Conservation (phyloP, 2,888 invertebrate species). For the Perdita meconis region DNA sequence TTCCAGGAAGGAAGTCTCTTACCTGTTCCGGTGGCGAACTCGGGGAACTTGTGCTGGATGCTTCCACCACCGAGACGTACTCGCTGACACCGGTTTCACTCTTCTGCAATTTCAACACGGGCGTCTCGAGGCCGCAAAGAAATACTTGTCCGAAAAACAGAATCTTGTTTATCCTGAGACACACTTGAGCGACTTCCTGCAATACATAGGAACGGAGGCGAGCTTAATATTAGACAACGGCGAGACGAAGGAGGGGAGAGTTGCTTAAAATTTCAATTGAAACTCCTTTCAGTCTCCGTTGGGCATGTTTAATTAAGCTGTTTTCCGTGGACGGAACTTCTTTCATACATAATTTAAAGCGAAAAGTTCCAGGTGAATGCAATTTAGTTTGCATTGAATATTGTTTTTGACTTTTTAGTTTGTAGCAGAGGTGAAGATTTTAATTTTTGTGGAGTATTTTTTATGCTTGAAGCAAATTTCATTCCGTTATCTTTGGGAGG, state of each 20-base stretch:
- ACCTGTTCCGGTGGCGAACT: conserved; percentile 86
- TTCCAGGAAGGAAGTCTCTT: conserved; percentile 59
- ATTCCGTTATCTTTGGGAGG: no score
- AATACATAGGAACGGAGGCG: conserved; percentile 12
- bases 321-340: not conserved
- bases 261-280: conserved; percentile 2
- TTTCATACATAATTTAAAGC: not conserved
- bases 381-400: not conserved
- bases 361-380: not conserved
- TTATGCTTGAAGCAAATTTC: no score
- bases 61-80: conserved; percentile 90
- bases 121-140: conserved; percentile 94
- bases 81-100: conserved; percentile 87
- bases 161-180: conserved; percentile 89
- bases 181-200: conserved; percentile 90
- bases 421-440: not conserved
- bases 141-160: conserved; percentile 93
- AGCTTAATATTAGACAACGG: not conserved
- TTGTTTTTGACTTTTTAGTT: not conserved
- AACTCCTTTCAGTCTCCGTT: not conserved
- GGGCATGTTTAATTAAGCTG: not conserved
- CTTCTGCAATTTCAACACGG: conserved; percentile 91
- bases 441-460: not conserved
- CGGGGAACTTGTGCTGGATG: conserved; percentile 85
- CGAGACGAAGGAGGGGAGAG: not conserved